Conservation (phyloP, 2,888 invertebrate genomes). For the Trissolcus brochymenae region DNA sequence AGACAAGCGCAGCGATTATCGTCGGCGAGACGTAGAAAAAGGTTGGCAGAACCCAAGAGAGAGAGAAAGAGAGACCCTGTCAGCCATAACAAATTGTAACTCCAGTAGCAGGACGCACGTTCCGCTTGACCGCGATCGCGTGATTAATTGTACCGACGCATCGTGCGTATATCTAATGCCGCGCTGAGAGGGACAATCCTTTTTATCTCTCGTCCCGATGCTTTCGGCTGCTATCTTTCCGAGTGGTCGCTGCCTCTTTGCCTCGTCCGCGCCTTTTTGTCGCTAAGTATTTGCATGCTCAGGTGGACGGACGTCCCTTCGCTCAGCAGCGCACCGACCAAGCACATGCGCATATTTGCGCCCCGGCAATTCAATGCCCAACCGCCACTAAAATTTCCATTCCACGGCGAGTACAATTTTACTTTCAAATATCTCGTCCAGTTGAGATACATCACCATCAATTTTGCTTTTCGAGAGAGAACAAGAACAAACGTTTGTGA, state of each 20-base stretch:
- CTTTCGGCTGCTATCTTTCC: slow-evolving; percentile 7
- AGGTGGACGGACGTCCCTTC: slow-evolving; percentile 67
- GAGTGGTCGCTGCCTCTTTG: slow-evolving; percentile 1
- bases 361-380: slow-evolving; percentile 46
- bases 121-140: slow-evolving; percentile 64
- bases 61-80: slow-evolving; percentile 63
- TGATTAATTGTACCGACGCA: slow-evolving; percentile 72
- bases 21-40: slow-evolving; percentile 53
- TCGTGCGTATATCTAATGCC: slow-evolving; percentile 60
- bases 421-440: slow-evolving; percentile 68
- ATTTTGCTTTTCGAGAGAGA: slow-evolving; percentile 8
- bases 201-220: slow-evolving; percentile 45
- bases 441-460: slow-evolving; percentile 42
- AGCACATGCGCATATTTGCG: slow-evolving; percentile 49
- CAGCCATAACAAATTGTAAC: slow-evolving; percentile 75
- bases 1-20: slow-evolving; percentile 39
- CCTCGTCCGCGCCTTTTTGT: slow-evolving; percentile 24
- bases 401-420: slow-evolving; percentile 65
- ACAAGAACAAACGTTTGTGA: slow-evolving; percentile 26
- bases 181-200: slow-evolving; percentile 58
- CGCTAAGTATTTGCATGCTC: slow-evolving; percentile 72
- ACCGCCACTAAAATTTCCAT: slow-evolving; percentile 63
- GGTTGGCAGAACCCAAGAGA: slow-evolving; percentile 21
- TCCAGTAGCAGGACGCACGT: slow-evolving; percentile 67
- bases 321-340: slow-evolving; percentile 24